Conservation (phyloP, 2,888 invertebrate genomes). For the Mellilla xanthometata region DNA sequence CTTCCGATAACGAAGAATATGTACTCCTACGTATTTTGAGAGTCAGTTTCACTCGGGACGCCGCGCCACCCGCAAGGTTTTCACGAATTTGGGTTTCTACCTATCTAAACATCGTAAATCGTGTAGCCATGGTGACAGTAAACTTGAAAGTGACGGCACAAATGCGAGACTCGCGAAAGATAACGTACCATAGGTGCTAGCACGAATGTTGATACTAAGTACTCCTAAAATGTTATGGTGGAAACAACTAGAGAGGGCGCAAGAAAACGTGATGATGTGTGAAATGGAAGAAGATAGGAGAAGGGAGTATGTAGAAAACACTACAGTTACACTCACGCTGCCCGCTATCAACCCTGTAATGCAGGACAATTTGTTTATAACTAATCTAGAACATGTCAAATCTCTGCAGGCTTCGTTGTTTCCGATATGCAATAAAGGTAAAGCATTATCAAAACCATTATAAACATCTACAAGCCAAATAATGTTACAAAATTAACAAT, state of each 20-base stretch:
- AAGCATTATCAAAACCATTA: too few relatives aligned
- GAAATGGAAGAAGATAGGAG: slow-evolving; percentile 66
- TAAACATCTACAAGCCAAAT: too few relatives aligned
- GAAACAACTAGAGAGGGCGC: slow-evolving; percentile 70
- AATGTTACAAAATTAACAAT: too few relatives aligned
- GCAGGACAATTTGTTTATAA: slow-evolving; percentile 66
- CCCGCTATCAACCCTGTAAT: slow-evolving; percentile 64
- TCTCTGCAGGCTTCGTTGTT: slow-evolving; percentile 86
- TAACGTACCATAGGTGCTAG: slow-evolving; percentile 44
- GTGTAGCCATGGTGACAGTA: slow-evolving; percentile 67
- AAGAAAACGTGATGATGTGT: slow-evolving; percentile 64
- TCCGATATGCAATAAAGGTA: slow-evolving; percentile 82
- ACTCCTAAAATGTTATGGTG: slow-evolving; percentile 75
- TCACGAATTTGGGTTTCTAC: slow-evolving; percentile 17
- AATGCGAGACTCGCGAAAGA: slow-evolving; percentile 43
- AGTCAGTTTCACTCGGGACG: slow-evolving; percentile 67
- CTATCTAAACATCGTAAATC: slow-evolving; percentile 38
- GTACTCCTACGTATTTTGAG: slow-evolving; percentile 54
- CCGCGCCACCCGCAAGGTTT: slow-evolving; percentile 57
- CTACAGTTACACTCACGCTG: slow-evolving; percentile 62
- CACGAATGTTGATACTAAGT: slow-evolving; percentile 41
- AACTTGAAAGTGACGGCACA: slow-evolving; percentile 41
- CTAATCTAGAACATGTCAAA: slow-evolving; percentile 81
- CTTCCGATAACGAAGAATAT: slow-evolving; percentile 63
- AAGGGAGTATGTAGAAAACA: slow-evolving; percentile 57